These are phyloP conservation scores for Oreochromis spilurus DNA, from an alignment of 2,113 vertebrate species.

Conservation along the genomic window DNA sequence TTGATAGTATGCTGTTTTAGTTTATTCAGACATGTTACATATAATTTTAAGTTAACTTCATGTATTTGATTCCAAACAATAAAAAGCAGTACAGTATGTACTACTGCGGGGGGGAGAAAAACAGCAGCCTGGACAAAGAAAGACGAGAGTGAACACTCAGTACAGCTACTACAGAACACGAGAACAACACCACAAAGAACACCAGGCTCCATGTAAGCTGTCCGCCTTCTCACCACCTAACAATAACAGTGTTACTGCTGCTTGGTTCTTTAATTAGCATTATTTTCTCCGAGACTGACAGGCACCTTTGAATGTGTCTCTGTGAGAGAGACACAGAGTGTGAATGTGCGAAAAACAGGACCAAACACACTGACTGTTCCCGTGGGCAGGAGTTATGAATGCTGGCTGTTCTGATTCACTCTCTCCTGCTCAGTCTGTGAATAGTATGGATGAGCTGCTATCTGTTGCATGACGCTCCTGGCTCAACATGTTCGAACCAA, in stretches of 20 bases:
- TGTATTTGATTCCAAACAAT: background rate
- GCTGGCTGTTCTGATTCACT: slow-evolving; percentile 51
- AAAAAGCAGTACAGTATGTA: background rate
- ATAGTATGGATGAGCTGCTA: slow-evolving; percentile 33
- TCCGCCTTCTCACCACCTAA: background rate
- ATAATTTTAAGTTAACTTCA: background rate
- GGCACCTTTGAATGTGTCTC: slow-evolving; percentile 12
- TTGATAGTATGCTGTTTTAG: background rate
- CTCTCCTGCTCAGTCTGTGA: slow-evolving; percentile 33
- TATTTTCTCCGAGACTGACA: slow-evolving; percentile 26
- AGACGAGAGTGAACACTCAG: background rate
- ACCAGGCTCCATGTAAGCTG: slow-evolving; percentile 5
- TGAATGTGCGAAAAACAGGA: slow-evolving; percentile 16
- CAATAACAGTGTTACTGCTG: slow-evolving; percentile 8
- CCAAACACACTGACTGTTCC: slow-evolving; percentile 37
- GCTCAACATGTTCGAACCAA: slow-evolving; percentile 59
- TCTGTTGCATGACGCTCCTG: slow-evolving; percentile 45
- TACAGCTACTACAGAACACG: background rate
- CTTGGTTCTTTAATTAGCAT: slow-evolving; percentile 38
- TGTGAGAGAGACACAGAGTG: background rate
- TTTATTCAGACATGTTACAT: background rate
- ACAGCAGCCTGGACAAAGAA: background rate
- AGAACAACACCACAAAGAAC: slow-evolving; percentile 18
- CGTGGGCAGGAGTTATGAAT: slow-evolving; percentile 40
- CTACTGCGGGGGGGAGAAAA: background rate